Conservation (phyloP, 2,888 invertebrate species). For the Drosophila pseudotalamancana region DNA sequence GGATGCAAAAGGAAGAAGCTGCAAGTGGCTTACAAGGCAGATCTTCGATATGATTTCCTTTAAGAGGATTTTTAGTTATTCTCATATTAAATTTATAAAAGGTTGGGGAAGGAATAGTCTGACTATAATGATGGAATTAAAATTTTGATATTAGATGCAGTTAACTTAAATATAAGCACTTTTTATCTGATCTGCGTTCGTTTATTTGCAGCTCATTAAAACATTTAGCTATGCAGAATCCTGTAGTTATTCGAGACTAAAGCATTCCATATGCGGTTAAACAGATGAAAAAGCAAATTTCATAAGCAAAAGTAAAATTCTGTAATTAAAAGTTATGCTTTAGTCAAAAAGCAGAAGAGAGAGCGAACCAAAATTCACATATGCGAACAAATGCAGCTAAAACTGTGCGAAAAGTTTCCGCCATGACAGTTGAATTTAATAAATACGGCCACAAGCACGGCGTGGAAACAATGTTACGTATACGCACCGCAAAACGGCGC, state of each 20-base stretch:
- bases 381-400: not conserved
- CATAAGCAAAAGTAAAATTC: conserved; percentile 44
- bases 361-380: conserved; percentile 7
- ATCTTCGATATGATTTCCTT: not conserved
- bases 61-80: not conserved
- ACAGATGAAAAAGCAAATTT: no score
- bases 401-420: conserved; percentile 29
- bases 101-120: no score
- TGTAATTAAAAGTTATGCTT: conserved; percentile 54
- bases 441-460: conserved; percentile 36
- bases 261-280: no score
- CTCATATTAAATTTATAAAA: not conserved
- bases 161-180: not conserved
- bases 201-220: not conserved
- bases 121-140: no score
- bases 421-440: conserved; percentile 52
- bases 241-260: no score
- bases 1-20: not conserved
- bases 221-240: not conserved
- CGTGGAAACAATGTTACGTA: conserved; percentile 39
- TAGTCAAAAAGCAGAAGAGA: conserved; percentile 5
- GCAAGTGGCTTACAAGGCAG: not conserved
- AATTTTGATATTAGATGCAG: no score
- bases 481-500: conserved; percentile 54
- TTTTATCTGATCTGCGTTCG: not conserved